A percentile compares a stretch with the other conserved stretches of the same genome.
phyloP scores from a whole-genome alignment of 2,113 vertebrate species.

The Prolemur simus region DNA sequence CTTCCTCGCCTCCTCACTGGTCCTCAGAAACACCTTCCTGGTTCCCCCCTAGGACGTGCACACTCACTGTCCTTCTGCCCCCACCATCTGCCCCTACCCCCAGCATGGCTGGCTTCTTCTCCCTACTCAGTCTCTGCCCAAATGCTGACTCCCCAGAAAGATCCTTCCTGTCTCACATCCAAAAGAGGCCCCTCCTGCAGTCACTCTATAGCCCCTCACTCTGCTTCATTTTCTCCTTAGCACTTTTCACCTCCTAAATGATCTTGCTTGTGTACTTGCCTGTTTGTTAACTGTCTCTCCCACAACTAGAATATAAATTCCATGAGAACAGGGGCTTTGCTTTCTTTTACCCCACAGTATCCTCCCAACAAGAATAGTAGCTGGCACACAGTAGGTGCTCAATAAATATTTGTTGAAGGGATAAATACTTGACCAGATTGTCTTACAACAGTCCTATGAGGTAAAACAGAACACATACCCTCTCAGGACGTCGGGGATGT shows the following conservation, averaged over 20 bases:
- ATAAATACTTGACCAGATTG: neutral
- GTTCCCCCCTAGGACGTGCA: neutral
- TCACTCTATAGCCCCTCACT: neutral
- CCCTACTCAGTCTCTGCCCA: neutral
- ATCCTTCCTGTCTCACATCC: neutral
- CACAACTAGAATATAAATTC: neutral
- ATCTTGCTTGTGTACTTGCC: neutral
- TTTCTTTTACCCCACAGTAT: neutral
- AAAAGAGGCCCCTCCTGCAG: neutral
- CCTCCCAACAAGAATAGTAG: neutral
- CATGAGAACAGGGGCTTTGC: neutral
- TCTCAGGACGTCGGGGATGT: neutral
- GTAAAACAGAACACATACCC: neutral
- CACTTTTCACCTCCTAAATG: neutral
- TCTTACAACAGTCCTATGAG: neutral
- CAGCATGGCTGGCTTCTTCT: neutral
- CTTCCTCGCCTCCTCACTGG: neutral
- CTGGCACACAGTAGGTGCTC: neutral
- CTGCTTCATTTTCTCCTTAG: neutral
- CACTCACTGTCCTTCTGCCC: neutral
- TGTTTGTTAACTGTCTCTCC: neutral
- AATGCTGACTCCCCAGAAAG: neutral
- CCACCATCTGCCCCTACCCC: neutral
- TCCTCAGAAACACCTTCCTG: neutral
- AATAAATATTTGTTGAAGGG: neutral